phyloP scores from a whole-genome alignment of 2,113 vertebrate species.

The Macquaria australasica region DNA sequence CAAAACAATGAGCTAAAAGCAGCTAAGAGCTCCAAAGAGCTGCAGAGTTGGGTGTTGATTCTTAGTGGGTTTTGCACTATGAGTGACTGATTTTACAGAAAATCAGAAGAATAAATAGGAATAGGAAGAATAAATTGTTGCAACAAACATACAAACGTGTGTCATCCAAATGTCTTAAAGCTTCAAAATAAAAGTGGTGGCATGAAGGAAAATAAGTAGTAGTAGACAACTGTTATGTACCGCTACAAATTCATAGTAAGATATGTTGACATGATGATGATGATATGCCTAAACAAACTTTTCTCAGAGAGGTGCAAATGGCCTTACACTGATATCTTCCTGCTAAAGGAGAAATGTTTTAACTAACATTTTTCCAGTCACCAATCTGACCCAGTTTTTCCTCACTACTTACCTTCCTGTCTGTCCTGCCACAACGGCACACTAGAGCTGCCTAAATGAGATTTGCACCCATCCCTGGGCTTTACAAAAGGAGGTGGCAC shows the following conservation, averaged over 20 bases:
- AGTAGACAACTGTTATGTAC: background rate
- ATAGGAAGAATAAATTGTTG: background rate
- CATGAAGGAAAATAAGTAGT: background rate
- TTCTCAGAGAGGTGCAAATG: background rate
- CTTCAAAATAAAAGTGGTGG: background rate
- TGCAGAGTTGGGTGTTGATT: background rate
- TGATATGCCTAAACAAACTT: background rate
- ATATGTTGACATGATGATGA: background rate
- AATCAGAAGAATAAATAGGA: background rate
- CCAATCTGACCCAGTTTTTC: conserved; percentile 61
- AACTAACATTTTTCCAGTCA: conserved; percentile 20
- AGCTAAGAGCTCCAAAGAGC: conserved; percentile 5
- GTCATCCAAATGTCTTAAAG: background rate
- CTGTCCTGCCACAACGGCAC: conserved; percentile 28
- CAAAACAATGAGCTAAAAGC: conserved; percentile 41
- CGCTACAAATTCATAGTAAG: background rate
- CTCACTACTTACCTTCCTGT: conserved; percentile 38
- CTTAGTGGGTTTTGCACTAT: background rate
- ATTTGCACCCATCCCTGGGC: conserved; percentile 47
- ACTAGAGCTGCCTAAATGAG: conserved; percentile 44
- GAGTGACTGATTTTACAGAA: background rate
- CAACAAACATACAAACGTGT: background rate
- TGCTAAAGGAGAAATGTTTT: background rate
- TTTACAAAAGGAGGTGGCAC: conserved; percentile 40
- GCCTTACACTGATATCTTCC: background rate